Evolutionary conservation across 2,113 vertebrate genomes (phyloP), one percentile per base, ranked within the genome.

Genomic region (Dromaius novaehollandiae): DNA sequence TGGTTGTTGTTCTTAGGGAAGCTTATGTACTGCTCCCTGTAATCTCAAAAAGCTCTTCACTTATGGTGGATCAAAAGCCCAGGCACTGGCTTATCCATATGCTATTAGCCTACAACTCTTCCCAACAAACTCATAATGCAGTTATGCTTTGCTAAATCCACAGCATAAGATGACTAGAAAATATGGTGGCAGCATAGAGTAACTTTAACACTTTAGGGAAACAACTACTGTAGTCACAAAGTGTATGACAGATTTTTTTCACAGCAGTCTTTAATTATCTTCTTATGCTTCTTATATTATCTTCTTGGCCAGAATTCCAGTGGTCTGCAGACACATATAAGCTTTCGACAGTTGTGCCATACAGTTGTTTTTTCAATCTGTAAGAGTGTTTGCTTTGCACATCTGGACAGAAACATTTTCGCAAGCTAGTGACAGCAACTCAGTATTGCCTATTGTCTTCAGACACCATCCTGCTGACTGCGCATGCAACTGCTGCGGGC

Each of bases 81-180:
- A 25, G 20, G 15, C 30, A 63, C 77, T 4, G 24, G 12, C 9
- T 69, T 65, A 76, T 82, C 32, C 32, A 50, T 4, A 26, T 2
- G 2, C 26, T 58, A 13, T 9, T 15, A 56, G 30, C 26, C 55
- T 85, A 36, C 46, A 68, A 32, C 44, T 89, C 42, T 51, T 89
- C 48, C 18, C 22, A 70, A 53, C 6, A 16, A 26, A 32, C 71
- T 0, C 0, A 22, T 55, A 46, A 76, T 1, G 68, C 30, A 65
- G 34, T 14, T n/a, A 60, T 6, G 9, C 42, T 46, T 3, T 61
- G 66, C 16, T 0, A 56, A 66, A 79, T 26, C 15, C n/a, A 36
- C 22, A 56, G 60, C 2, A 1, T 8, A 60, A 46, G 32, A 32
- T 76, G 36, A 60, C 42, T 11, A 44, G 36, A 30, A 75, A 55